Base-by-base conservation (phyloP, 2,797 vertebrate species). In the Selene dorsalis region DNA sequence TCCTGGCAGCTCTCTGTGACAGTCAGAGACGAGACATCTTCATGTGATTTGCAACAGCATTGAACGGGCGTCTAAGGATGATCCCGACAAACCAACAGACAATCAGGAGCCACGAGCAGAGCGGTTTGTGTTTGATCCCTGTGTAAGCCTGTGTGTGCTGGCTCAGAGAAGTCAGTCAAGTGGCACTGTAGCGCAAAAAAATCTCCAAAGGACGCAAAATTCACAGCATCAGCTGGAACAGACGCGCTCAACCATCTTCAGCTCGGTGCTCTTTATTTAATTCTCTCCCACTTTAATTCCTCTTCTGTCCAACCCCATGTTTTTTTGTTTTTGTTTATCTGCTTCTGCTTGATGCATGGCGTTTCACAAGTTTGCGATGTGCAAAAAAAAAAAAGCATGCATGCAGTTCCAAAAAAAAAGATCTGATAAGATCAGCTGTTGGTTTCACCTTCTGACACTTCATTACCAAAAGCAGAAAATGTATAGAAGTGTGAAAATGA, bases 61-160 rank as follows among this genome's bases (percentile, higher is more conserved):
- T 47, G 55, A 52, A 62, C 17, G 17, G 10, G 22, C 1, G 0
- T 66, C 69, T 66, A 16, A 0, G 11, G 12, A 56, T 48, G 48
- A 85, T 82, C 73, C 77, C 20, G 35, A 64, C 65, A 63, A 71
- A 67, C 58, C 45, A 71, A 59, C 13, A 58, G 38, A 69, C 69
- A 60, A 64, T 24, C 43, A 39, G 13, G 22, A 62, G 63, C 39
- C 62, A 58, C 6, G 2, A 70, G 55, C 45, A 13, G 55, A 30
- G 58, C n/a, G 63, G n/a, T 68, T 64, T 59, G 17, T 20, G 41
- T 59, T 45, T 77, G 72, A 85, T 83, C 87, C 80, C 7, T 38
- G 26, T 32, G 24, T 79, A 72, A 84, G 70, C 74, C 62, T 11
- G 24, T 41, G 52, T 73, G 59, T 73, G 63, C 76, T 41, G 69